These are phyloP conservation scores for Sepioteuthis lessoniana DNA, from an alignment of 2,888 invertebrate species.

Conservation along the genomic window DNA sequence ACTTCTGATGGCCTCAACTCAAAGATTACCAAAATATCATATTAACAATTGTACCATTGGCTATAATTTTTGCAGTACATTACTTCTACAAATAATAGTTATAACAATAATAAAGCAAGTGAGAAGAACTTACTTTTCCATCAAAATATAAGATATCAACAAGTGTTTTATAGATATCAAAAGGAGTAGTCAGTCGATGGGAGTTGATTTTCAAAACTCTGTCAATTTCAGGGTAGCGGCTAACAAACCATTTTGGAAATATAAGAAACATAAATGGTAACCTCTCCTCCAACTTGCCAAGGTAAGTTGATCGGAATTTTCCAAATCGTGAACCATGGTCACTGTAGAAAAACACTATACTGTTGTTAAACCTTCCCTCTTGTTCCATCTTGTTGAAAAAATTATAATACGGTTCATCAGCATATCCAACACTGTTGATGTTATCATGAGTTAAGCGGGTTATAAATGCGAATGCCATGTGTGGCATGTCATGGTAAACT, in stretches of 20 bases:
- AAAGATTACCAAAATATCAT: too few relatives aligned
- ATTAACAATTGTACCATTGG: too few relatives aligned
- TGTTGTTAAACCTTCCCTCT: conserved; percentile 56
- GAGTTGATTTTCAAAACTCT: conserved; percentile 82
- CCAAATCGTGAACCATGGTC: conserved; percentile 94
- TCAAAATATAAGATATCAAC: conserved; percentile 78
- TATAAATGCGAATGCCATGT: conserved; percentile 90
- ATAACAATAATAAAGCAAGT: neutral
- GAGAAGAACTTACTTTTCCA: conserved; percentile 48
- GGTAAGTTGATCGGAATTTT: conserved; percentile 85
- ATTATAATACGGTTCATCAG: conserved; percentile 81
- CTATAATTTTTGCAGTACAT: too few relatives aligned
- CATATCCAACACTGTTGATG: conserved; percentile 84
- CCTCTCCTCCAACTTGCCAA: conserved; percentile 85
- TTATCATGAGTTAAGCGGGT: conserved; percentile 88
- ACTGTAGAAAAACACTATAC: conserved; percentile 78
- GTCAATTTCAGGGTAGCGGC: conserved; percentile 80
- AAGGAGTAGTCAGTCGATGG: conserved; percentile 83
- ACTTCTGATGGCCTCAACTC: too few relatives aligned
- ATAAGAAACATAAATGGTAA: conserved; percentile 85
- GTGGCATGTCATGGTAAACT: conserved; percentile 78
- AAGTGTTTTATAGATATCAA: conserved; percentile 87
- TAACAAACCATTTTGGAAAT: conserved; percentile 83
- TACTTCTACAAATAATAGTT: too few relatives aligned
- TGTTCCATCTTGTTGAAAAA: conserved; percentile 78